phyloP scores from a whole-genome alignment of 2,797 vertebrate genomes.

The Pantherophis alleghaniensis region DNA sequence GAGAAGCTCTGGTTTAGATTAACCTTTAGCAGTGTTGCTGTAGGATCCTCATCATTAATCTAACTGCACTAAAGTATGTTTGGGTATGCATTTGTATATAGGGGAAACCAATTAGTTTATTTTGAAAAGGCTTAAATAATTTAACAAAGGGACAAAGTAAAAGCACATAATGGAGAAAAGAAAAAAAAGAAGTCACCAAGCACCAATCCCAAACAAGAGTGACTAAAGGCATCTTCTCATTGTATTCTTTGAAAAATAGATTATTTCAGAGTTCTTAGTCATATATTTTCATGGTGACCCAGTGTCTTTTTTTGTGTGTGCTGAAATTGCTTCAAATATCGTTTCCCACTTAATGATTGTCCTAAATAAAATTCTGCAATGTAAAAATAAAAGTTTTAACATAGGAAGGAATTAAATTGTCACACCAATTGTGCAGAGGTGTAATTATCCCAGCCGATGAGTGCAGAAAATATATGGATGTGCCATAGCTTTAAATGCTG shows the following conservation, averaged over 20 bases:
- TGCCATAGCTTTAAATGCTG: slow-evolving; percentile 43
- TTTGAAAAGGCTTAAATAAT: slow-evolving; percentile 8
- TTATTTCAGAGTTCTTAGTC: slow-evolving; percentile 5
- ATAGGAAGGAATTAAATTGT: slow-evolving; percentile 24
- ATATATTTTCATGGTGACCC: slow-evolving; percentile 23
- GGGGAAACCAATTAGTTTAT: neutral
- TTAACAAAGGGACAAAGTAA: neutral
- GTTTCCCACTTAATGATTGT: neutral
- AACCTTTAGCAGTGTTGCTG: slow-evolving; percentile 3
- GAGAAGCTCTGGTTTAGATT: neutral
- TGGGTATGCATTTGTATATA: neutral
- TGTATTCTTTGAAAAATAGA: neutral
- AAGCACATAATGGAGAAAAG: neutral
- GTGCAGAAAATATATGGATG: slow-evolving; percentile 43
- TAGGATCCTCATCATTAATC: neutral
- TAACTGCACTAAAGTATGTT: neutral
- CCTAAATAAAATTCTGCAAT: slow-evolving; percentile 2
- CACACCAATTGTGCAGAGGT: slow-evolving; percentile 39
- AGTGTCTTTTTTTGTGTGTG: neutral
- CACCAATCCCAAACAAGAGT: neutral
- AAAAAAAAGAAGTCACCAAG: neutral
- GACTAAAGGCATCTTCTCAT: neutral
- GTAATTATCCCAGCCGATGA: slow-evolving; percentile 32
- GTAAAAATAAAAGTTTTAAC: slow-evolving; percentile 17
- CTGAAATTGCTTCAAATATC: neutral